Conservation (phyloP, 2,888 invertebrate genomes). For the Stenotaenia linearis region DNA sequence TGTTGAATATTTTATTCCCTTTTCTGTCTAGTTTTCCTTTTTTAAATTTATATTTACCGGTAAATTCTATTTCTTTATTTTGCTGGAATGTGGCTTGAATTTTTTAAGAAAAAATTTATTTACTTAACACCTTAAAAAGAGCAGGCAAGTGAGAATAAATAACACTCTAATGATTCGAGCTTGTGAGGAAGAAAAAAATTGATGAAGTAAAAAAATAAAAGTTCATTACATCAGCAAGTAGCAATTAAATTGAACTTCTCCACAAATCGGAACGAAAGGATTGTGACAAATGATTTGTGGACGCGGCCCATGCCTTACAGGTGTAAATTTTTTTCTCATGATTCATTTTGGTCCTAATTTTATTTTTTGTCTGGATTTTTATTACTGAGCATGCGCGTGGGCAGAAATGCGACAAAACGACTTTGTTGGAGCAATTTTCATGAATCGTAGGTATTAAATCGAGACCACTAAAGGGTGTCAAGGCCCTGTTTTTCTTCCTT, state of each 20-base stretch:
- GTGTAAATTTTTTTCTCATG: background rate
- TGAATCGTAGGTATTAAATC: background rate
- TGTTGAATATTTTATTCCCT: background rate
- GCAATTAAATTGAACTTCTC: slow-evolving; percentile 17
- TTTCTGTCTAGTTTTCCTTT: background rate
- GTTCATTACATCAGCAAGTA: slow-evolving; percentile 2
- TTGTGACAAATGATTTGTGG: slow-evolving; percentile 24
- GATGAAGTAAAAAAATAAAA: background rate
- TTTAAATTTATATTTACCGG: background rate
- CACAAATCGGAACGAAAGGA: slow-evolving; percentile 11
- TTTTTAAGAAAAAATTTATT: background rate
- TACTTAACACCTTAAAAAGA: background rate
- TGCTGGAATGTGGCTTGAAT: background rate
- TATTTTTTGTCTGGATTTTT: background rate
- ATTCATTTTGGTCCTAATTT: background rate
- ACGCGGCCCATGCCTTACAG: background rate
- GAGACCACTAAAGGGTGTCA: slow-evolving; percentile 7
- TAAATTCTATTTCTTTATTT: background rate
- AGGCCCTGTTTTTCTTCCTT: background rate
- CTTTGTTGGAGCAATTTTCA: slow-evolving; percentile 10
- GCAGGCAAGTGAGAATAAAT: slow-evolving; percentile 6
- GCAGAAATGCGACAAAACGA: background rate
- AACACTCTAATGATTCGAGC: slow-evolving; percentile 14
- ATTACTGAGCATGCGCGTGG: background rate
- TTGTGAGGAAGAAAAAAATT: background rate